Evolutionary conservation across 2,797 vertebrate species (phyloP), one percentile per base, ranked within the genome.

Genomic region (Antrozous pallidus): DNA sequence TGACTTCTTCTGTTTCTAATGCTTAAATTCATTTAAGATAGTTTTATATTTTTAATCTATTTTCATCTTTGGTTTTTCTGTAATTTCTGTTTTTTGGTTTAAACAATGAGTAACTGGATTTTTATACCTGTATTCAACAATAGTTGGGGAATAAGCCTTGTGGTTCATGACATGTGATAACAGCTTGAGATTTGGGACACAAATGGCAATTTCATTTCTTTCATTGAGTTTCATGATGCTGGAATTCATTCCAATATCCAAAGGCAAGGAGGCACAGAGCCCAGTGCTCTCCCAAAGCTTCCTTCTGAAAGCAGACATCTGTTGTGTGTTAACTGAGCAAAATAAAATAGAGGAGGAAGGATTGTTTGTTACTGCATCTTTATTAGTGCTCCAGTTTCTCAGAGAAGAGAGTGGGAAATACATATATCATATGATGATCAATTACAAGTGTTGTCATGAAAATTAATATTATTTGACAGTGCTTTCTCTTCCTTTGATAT

Each of bases 241-340:
- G 80, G 77, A 93, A 49, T 86, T 73, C 49, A 84, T 89, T 63
- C 83, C 75, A 94, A 12, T 77, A 81, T 85, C 93, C 80, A 42
- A 69, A 95, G 93, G 93, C 88, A 95, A 93, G 92, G 74, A 92
- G 91, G 90, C 87, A 33, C 22, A 42, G 2, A 88, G 82, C 87
- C 91, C 86, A 80, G 65, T 20, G n/a, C 38, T 84, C 79, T 74
- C 42, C 63, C 85, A 74, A 82, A 74, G 31, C 77, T 90, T 87
- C 58, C 69, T 90, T 79, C 80, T 90, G 90, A 75, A 94, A 85
- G 78, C 69, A 90, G 92, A 94, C 95, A 96, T 95, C 87, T 94
- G 95, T 47, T 79, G 18, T 94, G 40, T 67, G 88, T 83, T 96
- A 94, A 94, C 10, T 69, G 73, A 93, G 26, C 54, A 87, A 87